These are phyloP conservation scores for Rhopalosiphum padi DNA, from an alignment of 1,140 invertebrate genomes.

Conservation along the genomic window DNA sequence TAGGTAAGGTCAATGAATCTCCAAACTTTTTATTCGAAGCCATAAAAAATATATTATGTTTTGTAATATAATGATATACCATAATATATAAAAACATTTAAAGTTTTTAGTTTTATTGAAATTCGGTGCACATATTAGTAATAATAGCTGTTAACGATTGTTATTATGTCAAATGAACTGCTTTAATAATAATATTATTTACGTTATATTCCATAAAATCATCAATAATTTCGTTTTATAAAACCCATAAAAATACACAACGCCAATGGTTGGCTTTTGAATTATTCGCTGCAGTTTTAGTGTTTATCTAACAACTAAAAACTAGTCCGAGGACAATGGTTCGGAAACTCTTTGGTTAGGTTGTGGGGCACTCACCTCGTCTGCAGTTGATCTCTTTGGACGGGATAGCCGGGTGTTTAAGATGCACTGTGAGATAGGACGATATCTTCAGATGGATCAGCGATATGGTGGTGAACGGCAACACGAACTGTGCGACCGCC, in stretches of 20 bases:
- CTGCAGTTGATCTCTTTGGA: constrained; percentile 60
- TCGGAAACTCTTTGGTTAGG: too few relatives aligned
- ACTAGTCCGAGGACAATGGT: neutral
- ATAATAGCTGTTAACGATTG: neutral
- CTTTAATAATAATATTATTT: neutral
- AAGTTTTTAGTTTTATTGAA: neutral
- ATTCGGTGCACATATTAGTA: too few relatives aligned
- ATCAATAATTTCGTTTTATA: neutral
- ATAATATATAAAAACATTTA: neutral
- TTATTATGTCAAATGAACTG: neutral
- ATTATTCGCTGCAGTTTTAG: neutral
- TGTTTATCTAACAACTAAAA: too few relatives aligned
- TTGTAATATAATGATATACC: neutral
- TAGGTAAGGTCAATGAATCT: too few relatives aligned
- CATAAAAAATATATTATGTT: neutral
- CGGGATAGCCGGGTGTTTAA: constrained; percentile 59
- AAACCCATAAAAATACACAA: neutral
- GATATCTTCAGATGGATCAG: constrained; percentile 67
- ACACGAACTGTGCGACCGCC: constrained; percentile 67
- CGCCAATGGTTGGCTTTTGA: neutral
- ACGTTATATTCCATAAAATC: neutral
- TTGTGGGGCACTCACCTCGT: constrained; percentile 59
- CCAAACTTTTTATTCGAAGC: too few relatives aligned
- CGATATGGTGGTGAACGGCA: constrained; percentile 67
- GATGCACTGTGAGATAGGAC: constrained; percentile 63